Evolutionary conservation across 2,888 invertebrate species (phyloP).

Genomic region (Axea sp.): DNA sequence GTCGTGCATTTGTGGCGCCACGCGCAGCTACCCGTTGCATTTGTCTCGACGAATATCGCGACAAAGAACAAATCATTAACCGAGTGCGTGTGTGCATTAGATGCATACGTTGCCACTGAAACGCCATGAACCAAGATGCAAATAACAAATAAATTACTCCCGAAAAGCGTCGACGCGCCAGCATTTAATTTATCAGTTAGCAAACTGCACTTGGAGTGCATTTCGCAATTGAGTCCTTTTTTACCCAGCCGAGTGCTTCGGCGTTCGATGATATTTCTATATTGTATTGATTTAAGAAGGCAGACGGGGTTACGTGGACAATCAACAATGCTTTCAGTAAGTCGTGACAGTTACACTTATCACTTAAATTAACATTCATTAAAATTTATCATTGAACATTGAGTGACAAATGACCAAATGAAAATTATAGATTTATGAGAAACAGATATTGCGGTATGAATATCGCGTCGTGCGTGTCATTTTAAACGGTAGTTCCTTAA

Average conservation of each 20-base stretch:
- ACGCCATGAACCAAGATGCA: constrained; percentile 29
- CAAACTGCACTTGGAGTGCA: too few relatives aligned
- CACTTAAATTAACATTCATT: constrained; percentile 36
- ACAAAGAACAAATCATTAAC: constrained; percentile 60
- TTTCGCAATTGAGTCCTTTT: too few relatives aligned
- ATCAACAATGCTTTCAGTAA: constrained; percentile 19
- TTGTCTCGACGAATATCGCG: constrained; percentile 56
- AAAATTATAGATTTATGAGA: constrained; percentile 13
- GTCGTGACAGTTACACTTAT: constrained; percentile 33
- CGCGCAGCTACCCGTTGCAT: constrained; percentile 57
- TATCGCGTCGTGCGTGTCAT: too few relatives aligned
- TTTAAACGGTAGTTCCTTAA: too few relatives aligned
- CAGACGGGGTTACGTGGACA: constrained; percentile 13
- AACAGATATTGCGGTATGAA: background rate
- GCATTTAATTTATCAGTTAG: too few relatives aligned
- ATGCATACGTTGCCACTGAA: constrained; percentile 36
- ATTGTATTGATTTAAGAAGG: background rate
- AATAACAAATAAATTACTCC: constrained; percentile 24
- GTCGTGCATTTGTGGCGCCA: constrained; percentile 59
- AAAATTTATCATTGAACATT: constrained; percentile 33
- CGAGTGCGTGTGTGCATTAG: constrained; percentile 44
- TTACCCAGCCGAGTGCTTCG: too few relatives aligned
- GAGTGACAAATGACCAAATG: constrained; percentile 17
- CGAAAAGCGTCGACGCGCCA: too few relatives aligned
- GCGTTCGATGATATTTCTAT: too few relatives aligned